Evolutionary conservation across 2,797 vertebrate genomes (phyloP).

Genomic region (Heteromormyrus szaboi): DNA sequence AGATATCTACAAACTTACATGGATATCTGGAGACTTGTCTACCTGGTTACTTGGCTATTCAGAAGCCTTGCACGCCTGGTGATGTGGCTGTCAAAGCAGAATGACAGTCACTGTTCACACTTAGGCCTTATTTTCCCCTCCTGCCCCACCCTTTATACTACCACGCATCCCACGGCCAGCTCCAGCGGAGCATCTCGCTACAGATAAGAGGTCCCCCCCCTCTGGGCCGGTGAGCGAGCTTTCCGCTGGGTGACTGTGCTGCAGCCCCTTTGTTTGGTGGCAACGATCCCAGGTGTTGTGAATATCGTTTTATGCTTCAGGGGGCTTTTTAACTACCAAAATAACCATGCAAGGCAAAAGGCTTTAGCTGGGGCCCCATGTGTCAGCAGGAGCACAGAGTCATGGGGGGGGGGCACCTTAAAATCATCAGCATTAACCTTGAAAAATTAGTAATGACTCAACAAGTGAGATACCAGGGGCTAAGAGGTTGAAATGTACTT

Average conservation of each 20-base stretch:
- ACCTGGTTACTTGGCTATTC: neutral
- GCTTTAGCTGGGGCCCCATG: neutral
- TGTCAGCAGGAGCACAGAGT: neutral
- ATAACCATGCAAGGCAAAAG: neutral
- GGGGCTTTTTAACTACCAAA: too few relatives aligned
- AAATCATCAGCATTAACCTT: neutral
- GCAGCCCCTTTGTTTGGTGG: slow-evolving; percentile 34
- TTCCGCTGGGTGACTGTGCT: slow-evolving; percentile 17
- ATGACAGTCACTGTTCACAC: neutral
- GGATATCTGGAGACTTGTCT: neutral
- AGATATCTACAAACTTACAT: neutral
- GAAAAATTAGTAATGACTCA: neutral
- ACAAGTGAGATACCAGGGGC: neutral
- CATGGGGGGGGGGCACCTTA: neutral
- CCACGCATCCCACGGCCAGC: slow-evolving; percentile 47
- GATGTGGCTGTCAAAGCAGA: neutral
- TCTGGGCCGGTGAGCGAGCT: slow-evolving; percentile 25
- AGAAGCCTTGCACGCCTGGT: neutral
- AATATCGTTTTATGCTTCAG: slow-evolving; percentile 28
- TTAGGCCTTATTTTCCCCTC: neutral
- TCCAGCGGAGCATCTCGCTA: slow-evolving; percentile 51
- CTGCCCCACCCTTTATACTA: slow-evolving; percentile 42
- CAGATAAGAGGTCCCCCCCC: slow-evolving; percentile 51
- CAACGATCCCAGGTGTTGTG: slow-evolving; percentile 16
- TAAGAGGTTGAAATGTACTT: neutral